Evolutionary conservation across 2,797 vertebrate genomes (phyloP).

Genomic region (Falco biarmicus): DNA sequence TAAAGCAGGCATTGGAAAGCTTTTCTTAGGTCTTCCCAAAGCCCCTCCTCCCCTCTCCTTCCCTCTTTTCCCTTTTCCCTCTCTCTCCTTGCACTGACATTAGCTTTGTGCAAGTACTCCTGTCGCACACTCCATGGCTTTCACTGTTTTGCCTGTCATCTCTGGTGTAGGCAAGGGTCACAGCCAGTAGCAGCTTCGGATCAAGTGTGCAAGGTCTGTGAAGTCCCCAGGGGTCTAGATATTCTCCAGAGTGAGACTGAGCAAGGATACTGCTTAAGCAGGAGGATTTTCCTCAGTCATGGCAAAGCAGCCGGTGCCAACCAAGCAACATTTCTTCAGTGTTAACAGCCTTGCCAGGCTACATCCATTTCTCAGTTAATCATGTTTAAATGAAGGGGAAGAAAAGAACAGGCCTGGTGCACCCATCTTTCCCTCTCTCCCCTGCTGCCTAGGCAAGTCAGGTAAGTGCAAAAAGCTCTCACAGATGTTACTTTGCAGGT

Average conservation of each 20-base stretch:
- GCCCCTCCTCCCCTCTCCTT: background rate
- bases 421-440: background rate
- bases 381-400: background rate
- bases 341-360: background rate
- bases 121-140: background rate
- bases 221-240: background rate
- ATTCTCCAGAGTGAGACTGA: background rate
- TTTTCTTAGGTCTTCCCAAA: background rate
- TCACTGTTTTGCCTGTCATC: background rate
- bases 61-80: background rate
- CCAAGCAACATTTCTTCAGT: background rate
- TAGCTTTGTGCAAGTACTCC: background rate
- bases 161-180: background rate
- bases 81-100: background rate
- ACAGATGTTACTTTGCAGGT: background rate
- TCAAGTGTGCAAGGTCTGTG: background rate
- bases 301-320: background rate
- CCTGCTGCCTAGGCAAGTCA: background rate
- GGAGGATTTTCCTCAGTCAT: background rate
- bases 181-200: background rate
- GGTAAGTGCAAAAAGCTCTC: background rate
- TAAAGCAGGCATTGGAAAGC: background rate
- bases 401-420: background rate
- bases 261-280: background rate
- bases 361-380: background rate